These are phyloP conservation scores for Porites evermanni DNA, from an alignment of 92 coral and sea anemone species.

Conservation along the genomic window DNA sequence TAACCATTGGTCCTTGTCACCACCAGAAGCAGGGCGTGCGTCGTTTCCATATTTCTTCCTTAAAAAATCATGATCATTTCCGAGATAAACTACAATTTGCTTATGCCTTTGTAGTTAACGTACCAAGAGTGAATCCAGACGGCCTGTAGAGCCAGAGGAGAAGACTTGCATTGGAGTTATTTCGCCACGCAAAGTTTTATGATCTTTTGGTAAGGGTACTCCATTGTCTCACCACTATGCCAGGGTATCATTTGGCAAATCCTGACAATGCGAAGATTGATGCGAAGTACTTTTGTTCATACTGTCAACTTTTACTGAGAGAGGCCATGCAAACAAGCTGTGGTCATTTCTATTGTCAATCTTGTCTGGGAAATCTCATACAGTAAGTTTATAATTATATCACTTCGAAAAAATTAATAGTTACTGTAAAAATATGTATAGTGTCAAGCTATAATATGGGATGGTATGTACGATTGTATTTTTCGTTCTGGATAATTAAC, in stretches of 20 bases:
- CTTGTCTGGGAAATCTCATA: conserved; percentile 30
- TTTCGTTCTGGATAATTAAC: too few relatives aligned
- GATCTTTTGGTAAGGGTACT: conserved; percentile 19
- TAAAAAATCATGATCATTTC: neutral
- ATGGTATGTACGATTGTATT: too few relatives aligned
- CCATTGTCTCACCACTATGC: conserved; percentile 19
- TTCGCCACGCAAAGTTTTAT: conserved; percentile 8
- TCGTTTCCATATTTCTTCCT: neutral
- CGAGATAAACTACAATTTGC: neutral
- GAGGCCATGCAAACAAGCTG: conserved; percentile 75
- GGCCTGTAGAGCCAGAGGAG: neutral
- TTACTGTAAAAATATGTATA: too few relatives aligned
- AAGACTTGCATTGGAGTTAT: neutral
- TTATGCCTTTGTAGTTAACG: neutral
- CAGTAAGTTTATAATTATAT: too few relatives aligned
- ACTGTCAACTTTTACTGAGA: conserved; percentile 43
- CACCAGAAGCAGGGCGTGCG: too few relatives aligned
- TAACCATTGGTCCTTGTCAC: neutral
- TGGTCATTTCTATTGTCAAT: conserved; percentile 75
- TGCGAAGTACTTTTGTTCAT: conserved; percentile 60
- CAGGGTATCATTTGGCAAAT: conserved; percentile 51
- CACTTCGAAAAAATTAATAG: too few relatives aligned
- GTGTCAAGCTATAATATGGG: too few relatives aligned
- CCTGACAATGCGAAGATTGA: conserved; percentile 42
- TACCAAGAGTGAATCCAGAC: conserved; percentile 16